Conservation (phyloP, 1,140 invertebrate species). For the Hyles euphorbiae region DNA sequence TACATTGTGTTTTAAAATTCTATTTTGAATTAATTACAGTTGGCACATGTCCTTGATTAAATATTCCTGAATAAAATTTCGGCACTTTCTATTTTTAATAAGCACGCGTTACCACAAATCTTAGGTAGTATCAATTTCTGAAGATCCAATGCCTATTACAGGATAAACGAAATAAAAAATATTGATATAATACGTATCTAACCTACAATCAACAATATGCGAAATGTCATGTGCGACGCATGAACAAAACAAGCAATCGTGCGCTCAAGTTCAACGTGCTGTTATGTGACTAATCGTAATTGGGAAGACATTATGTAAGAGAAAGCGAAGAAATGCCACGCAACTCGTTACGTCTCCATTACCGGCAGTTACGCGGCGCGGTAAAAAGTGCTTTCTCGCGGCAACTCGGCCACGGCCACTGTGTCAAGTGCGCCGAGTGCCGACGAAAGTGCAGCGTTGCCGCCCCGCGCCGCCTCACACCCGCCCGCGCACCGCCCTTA, state of each 20-base stretch:
- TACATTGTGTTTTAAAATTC: too few species aligned
- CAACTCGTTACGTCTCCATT: slow-evolving; percentile 63
- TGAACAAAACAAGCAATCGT: slow-evolving; percentile 4
- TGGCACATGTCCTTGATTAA: too few species aligned
- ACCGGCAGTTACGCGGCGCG: slow-evolving; percentile 59
- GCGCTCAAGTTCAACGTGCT: slow-evolving; percentile 53
- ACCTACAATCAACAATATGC: not conserved
- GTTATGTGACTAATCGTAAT: slow-evolving; percentile 60
- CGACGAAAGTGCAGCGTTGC: slow-evolving; percentile 69
- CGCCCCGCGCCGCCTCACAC: slow-evolving; percentile 36
- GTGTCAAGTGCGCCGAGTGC: slow-evolving; percentile 70
- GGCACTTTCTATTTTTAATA: too few species aligned
- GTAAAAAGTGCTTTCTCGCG: slow-evolving; percentile 73
- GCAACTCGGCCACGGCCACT: slow-evolving; percentile 71
- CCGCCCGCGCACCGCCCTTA: slow-evolving; percentile 41
- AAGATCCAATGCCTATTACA: too few species aligned
- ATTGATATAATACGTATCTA: too few species aligned
- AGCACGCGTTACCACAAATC: too few species aligned
- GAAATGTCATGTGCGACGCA: not conserved
- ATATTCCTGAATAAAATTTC: too few species aligned
- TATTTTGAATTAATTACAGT: too few species aligned
- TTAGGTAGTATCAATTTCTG: too few species aligned
- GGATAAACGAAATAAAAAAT: too few species aligned
- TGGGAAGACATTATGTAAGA: slow-evolving; percentile 62
- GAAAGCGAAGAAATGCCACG: slow-evolving; percentile 69